A percentile compares a stretch with the other conserved stretches of the same genome.
Evolutionary conservation across 2,113 vertebrate genomes (phyloP).

Genomic region (Calyptomena viridis): DNA sequence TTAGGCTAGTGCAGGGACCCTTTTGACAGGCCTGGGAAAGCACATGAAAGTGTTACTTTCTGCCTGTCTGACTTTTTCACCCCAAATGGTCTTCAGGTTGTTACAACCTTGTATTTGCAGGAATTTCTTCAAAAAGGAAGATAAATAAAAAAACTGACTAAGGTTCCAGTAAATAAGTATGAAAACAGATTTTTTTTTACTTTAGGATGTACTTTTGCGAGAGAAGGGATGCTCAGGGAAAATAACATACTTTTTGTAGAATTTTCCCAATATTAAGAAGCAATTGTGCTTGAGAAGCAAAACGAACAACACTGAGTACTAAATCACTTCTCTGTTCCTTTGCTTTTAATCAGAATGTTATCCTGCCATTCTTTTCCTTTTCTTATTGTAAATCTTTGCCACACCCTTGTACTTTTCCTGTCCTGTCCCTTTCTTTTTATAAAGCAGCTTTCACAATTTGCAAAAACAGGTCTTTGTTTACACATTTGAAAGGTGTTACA

Average conservation of each 20-base stretch:
- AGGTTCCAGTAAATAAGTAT: neutral
- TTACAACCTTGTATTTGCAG: neutral
- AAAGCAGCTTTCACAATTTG: neutral
- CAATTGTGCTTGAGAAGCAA: neutral
- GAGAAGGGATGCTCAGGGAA: neutral
- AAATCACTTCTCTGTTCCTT: neutral
- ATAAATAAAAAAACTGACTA: neutral
- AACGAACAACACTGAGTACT: neutral
- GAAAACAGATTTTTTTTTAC: neutral
- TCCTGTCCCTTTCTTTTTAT: neutral
- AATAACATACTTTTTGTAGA: neutral
- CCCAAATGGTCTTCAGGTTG: neutral
- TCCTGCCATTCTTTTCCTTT: neutral
- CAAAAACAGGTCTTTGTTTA: slow-evolving; percentile 2
- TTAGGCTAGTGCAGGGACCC: neutral
- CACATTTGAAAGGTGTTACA: slow-evolving; percentile 44
- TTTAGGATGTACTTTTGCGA: neutral
- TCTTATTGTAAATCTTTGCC: neutral
- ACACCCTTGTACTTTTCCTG: neutral
- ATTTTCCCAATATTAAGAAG: neutral
- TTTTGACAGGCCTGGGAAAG: neutral
- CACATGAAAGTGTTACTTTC: neutral
- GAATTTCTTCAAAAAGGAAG: neutral
- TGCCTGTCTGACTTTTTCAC: neutral
- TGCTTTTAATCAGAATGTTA: neutral